Base-by-base conservation (phyloP, 2,113 vertebrate genomes). In the Cavia porcellus region DNA sequence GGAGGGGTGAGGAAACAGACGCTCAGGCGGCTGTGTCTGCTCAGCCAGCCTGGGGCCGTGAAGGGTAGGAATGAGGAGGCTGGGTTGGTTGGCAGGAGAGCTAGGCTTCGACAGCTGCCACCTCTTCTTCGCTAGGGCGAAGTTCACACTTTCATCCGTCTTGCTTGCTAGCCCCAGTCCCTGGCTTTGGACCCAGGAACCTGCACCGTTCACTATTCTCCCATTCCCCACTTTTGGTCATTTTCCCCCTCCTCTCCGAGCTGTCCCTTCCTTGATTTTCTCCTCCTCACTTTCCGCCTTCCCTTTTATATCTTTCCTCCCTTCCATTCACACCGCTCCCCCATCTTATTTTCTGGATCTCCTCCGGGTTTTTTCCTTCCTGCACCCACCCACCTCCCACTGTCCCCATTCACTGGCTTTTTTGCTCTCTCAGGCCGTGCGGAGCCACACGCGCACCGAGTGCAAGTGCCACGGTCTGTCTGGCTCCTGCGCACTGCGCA, bases 391-490 rank as follows among this genome's bases (percentile, higher is more conserved):
- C 50, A 19, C 25, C 45, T 0, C 20, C 0, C 28, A 35, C 22
- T 0, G 0, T 79, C 68, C 50, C 35, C 68, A 61, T 61, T 32
- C 2, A 7, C 62, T 86, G 1, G 15, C n/a, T 82, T 59, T 57
- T 81, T 77, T 89, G 93, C 77, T 55, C 92, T 89, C 42, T 59
- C 97, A 99, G 99, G 99, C 99, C 0, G 99, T 99, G 98, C 99
- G 99, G 98, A 99, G 99, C 97, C 99, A 99, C 98, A 99, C 99
- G 99, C 98, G 99, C 97, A 99, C 99, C 20, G 99, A 99, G 93
- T 99, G 99, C 97, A 99, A 99, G 97, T 99, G 99, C 97, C 99
- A 99, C 0, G 99, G 99, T 2, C 99, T 99, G 86, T 99, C 99
- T 0, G 99, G 99, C 82, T 99, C 99, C 10, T 99, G 99, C 99